These are phyloP conservation scores for Heliothis peltigera DNA, from an alignment of 2,888 invertebrate genomes.

Conservation along the genomic window DNA sequence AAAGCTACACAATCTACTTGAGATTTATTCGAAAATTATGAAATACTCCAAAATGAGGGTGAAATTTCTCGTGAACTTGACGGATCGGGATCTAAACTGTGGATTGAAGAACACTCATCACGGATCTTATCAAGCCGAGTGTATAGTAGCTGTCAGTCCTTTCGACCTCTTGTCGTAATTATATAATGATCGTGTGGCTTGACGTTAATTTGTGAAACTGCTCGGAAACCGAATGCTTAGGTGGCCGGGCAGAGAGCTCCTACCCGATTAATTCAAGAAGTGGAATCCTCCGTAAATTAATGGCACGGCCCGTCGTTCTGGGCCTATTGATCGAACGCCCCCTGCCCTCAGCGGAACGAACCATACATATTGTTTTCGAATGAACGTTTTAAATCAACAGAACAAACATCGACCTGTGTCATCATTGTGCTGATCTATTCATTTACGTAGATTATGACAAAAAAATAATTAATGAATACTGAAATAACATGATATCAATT, in stretches of 20 bases:
- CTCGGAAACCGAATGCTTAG: constrained; percentile 83
- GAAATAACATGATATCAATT: constrained; percentile 21
- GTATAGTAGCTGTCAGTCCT: constrained; percentile 59
- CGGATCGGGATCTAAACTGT: constrained; percentile 39
- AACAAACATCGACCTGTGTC: constrained; percentile 11
- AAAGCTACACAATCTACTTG: constrained; percentile 26
- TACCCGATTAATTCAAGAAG: constrained; percentile 85
- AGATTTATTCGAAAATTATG: constrained; percentile 42
- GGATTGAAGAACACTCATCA: constrained; percentile 53
- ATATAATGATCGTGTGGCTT: constrained; percentile 77
- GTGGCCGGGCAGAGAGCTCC: constrained; percentile 72
- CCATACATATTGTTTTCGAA: constrained; percentile 55
- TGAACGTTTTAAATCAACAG: constrained; percentile 48
- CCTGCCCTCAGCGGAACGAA: constrained; percentile 54
- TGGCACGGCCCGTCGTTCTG: constrained; percentile 73
- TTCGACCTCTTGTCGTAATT: constrained; percentile 70
- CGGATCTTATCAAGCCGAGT: constrained; percentile 64
- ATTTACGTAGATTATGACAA: constrained; percentile 29
- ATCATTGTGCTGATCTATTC: too few species aligned
- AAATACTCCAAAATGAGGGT: constrained; percentile 30
- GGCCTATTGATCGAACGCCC: constrained; percentile 77
- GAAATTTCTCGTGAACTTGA: constrained; percentile 33
- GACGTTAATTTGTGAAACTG: constrained; percentile 86
- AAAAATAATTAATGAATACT: constrained; percentile 22
- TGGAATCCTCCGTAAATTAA: constrained; percentile 80